A percentile compares a stretch with the other conserved stretches of the same genome.
Evolutionary conservation across 2,797 vertebrate species (phyloP).

Genomic region (Sphaeramia orbicularis): DNA sequence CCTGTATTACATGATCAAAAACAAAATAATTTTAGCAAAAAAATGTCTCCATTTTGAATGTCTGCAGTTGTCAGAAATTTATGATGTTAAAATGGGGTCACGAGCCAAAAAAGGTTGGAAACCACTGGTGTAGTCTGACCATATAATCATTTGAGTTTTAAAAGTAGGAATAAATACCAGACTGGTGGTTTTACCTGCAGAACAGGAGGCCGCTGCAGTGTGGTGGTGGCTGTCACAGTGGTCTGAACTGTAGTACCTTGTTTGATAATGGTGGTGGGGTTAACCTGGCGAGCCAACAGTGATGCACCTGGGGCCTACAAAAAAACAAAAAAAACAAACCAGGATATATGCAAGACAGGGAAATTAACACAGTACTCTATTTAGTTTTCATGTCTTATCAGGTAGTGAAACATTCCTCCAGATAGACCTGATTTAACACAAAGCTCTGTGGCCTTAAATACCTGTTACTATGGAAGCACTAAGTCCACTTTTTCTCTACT

Average conservation of each 20-base stretch:
- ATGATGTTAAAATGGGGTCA: no score
- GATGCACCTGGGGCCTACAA: conserved; percentile 89
- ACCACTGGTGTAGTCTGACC: no score
- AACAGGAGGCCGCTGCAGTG: conserved; percentile 90
- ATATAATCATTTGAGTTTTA: no score
- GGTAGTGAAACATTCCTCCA: background rate
- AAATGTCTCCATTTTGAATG: no score
- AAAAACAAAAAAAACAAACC: conserved; percentile 28
- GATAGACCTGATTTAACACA: background rate
- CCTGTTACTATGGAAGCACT: no score
- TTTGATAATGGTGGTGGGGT: conserved; percentile 92
- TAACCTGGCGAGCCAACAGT: conserved; percentile 89
- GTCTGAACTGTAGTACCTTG: conserved; percentile 90
- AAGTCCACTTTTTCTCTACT: no score
- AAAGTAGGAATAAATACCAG: background rate
- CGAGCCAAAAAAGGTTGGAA: no score
- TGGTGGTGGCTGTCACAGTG: conserved; percentile 86
- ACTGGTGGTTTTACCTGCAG: conserved; percentile 84
- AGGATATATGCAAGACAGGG: background rate
- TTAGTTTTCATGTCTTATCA: background rate
- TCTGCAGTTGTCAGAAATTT: no score
- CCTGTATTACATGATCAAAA: no score
- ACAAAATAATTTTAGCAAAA: no score
- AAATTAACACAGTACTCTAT: background rate
- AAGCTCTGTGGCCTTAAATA: background rate